phyloP scores from a whole-genome alignment of 2,113 vertebrate species.

The Polyodon spathula region DNA sequence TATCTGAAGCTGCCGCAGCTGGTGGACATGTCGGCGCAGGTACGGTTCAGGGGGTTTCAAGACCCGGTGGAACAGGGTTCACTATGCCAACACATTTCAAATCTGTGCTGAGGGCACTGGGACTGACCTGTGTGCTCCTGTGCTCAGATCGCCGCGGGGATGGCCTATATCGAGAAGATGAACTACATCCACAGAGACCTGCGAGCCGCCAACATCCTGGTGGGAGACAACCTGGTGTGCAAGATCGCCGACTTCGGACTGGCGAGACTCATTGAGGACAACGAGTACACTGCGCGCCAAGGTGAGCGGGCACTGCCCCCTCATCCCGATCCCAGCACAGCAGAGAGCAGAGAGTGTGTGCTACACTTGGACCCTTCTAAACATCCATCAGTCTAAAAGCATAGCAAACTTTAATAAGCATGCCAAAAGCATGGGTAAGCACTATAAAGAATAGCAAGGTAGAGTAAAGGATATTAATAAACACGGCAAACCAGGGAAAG shows the following conservation, averaged over 20 bases:
- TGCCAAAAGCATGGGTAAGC: no score
- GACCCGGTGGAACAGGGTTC: background rate
- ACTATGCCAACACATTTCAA: background rate
- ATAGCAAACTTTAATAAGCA: no score
- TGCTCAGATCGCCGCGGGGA: slow-evolving; percentile 75
- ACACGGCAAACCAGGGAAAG: no score
- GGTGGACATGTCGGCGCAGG: slow-evolving; percentile 96
- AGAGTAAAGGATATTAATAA: no score
- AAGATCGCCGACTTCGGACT: slow-evolving; percentile 96
- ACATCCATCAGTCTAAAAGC: no score
- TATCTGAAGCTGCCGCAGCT: slow-evolving; percentile 78
- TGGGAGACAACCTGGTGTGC: slow-evolving; percentile 85
- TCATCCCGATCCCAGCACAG: no score
- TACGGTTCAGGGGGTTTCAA: slow-evolving; percentile 23
- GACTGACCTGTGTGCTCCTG: background rate
- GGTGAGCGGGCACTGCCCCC: slow-evolving; percentile 55
- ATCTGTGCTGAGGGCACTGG: background rate
- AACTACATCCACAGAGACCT: slow-evolving; percentile 97
- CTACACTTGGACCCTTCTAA: no score
- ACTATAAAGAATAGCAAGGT: no score
- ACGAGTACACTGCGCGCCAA: slow-evolving; percentile 91
- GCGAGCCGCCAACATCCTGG: slow-evolving; percentile 92
- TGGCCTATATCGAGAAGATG: slow-evolving; percentile 96
- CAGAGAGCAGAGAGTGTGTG: background rate
- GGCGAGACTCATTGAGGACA: slow-evolving; percentile 88